Evolutionary conservation across 2,113 vertebrate genomes (phyloP).

Genomic region (Cheilinus undulatus): DNA sequence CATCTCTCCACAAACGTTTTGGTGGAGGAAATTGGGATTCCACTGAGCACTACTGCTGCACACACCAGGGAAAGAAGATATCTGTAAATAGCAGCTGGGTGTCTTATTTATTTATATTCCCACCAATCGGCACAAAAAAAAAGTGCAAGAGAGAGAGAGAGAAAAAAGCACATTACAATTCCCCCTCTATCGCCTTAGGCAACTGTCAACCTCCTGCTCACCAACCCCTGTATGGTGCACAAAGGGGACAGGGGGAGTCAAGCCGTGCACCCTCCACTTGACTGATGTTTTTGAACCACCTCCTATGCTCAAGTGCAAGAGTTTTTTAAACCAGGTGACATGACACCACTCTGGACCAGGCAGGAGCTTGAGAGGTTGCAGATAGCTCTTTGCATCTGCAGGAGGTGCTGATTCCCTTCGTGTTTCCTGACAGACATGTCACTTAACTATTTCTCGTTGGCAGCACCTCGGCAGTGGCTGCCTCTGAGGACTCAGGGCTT

Average conservation of each 20-base stretch:
- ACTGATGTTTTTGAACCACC: conserved; percentile 54
- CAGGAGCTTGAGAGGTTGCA: conserved; percentile 54
- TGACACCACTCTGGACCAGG: conserved; percentile 39
- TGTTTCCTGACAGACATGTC: conserved; percentile 56
- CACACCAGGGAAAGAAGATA: conserved; percentile 57
- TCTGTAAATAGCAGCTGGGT: conserved; percentile 80
- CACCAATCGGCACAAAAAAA: neutral
- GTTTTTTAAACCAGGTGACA: conserved; percentile 46
- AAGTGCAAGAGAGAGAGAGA: conserved; percentile 13
- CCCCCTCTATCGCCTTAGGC: conserved; percentile 61
- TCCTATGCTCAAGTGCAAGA: conserved; percentile 48
- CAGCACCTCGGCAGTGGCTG: conserved; percentile 28
- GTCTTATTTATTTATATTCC: conserved; percentile 56
- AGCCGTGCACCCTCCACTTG: conserved; percentile 37
- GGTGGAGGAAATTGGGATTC: conserved; percentile 62
- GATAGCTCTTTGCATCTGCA: conserved; percentile 51
- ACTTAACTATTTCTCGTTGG: conserved; percentile 42
- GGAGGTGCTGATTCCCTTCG: conserved; percentile 46
- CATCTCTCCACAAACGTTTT: conserved; percentile 18
- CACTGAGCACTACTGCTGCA: conserved; percentile 46
- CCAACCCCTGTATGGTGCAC: conserved; percentile 43
- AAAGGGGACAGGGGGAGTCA: conserved; percentile 45
- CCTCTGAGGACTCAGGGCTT: conserved; percentile 39
- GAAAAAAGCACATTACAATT: conserved; percentile 44
- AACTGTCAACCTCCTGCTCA: conserved; percentile 77